A percentile compares a stretch with the other conserved stretches of the same genome.
Conservation (phyloP, 2,113 vertebrate species). For the Caracal caracal region DNA sequence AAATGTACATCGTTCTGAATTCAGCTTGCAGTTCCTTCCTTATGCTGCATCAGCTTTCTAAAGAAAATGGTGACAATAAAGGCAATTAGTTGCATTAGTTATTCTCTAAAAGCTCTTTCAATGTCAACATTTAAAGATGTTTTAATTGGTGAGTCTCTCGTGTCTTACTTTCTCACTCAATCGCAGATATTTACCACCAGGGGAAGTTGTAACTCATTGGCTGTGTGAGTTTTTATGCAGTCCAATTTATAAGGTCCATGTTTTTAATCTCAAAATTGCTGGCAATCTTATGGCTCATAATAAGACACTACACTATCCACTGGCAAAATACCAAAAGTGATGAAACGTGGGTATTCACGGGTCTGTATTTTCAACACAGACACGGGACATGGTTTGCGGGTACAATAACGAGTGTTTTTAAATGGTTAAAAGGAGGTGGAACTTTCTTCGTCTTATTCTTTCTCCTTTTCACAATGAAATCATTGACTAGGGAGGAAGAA, state of each 20-base stretch:
- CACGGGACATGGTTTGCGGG: background rate
- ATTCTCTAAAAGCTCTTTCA: conserved; percentile 5
- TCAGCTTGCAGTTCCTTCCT: background rate
- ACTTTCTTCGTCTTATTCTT: background rate
- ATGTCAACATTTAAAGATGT: background rate
- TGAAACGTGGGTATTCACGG: background rate
- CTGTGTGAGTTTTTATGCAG: background rate
- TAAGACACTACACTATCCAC: background rate
- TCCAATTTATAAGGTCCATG: background rate
- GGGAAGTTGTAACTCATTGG: background rate
- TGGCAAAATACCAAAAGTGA: background rate
- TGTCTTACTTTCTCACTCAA: background rate
- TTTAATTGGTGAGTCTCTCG: background rate
- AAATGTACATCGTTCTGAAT: background rate
- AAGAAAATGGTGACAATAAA: background rate
- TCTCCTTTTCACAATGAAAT: background rate
- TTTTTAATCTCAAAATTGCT: conserved; percentile 22
- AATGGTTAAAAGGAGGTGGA: background rate
- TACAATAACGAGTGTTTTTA: background rate
- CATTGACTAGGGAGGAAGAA: background rate
- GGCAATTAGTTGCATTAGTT: background rate
- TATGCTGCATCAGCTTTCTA: background rate
- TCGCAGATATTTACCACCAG: background rate
- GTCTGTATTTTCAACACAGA: background rate
- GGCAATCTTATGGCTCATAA: background rate